A percentile compares a stretch with the other conserved stretches of the same genome.
These are phyloP conservation scores for Spermophilus dauricus DNA, from an alignment of 2,113 vertebrate genomes.

Conservation along the genomic window DNA sequence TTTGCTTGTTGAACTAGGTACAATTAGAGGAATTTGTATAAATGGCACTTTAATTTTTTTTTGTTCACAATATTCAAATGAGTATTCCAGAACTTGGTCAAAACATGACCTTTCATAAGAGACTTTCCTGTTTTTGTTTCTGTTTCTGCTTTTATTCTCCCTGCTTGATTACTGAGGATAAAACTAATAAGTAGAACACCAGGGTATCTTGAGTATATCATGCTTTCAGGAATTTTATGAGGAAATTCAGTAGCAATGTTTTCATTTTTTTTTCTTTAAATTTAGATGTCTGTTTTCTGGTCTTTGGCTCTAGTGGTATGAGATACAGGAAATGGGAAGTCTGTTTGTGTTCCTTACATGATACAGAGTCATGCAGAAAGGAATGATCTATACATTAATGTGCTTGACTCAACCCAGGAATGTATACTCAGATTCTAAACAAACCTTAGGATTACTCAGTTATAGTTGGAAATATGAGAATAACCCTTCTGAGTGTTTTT, in stretches of 20 bases:
- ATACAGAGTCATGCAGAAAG: slow-evolving; percentile 79
- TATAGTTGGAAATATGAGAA: slow-evolving; percentile 86
- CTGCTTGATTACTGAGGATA: slow-evolving; percentile 78
- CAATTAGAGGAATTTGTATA: slow-evolving; percentile 78
- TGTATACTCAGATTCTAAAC: slow-evolving; percentile 79
- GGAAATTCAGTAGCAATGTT: slow-evolving; percentile 85
- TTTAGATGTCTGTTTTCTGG: slow-evolving; percentile 67
- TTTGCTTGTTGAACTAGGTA: slow-evolving; percentile 72
- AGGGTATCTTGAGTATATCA: slow-evolving; percentile 81
- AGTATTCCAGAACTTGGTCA: slow-evolving; percentile 86
- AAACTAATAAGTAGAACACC: slow-evolving; percentile 85
- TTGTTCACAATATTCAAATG: slow-evolving; percentile 82
- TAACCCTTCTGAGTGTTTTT: slow-evolving; percentile 85
- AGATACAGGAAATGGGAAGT: slow-evolving; percentile 85
- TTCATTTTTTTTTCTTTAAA: slow-evolving; percentile 50
- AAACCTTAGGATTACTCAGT: slow-evolving; percentile 83
- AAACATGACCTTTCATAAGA: slow-evolving; percentile 83
- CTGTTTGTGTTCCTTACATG: slow-evolving; percentile 84
- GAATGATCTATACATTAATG: slow-evolving; percentile 79
- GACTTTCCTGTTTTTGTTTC: slow-evolving; percentile 72
- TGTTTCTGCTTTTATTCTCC: slow-evolving; percentile 66
- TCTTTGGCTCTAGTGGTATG: slow-evolving; percentile 80
- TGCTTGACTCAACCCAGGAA: slow-evolving; percentile 80
- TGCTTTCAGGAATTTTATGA: slow-evolving; percentile 84
- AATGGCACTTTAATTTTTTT: slow-evolving; percentile 73